Conservation (phyloP, 1,140 invertebrate genomes). For the Popillia japonica region DNA sequence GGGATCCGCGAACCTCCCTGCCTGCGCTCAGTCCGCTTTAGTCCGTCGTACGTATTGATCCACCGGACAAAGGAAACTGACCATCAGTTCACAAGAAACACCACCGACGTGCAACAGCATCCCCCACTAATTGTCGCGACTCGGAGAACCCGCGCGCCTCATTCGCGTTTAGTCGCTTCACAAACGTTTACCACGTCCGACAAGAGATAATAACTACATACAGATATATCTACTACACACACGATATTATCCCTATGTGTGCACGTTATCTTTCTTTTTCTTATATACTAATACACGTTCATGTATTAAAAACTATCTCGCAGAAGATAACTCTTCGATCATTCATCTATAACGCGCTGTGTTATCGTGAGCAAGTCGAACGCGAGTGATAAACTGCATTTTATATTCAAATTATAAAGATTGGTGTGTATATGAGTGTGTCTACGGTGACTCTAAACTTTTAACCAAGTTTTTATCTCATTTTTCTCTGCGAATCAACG, state of each 20-base stretch:
- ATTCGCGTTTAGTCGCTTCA: constrained; percentile 30
- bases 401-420: constrained; percentile 46
- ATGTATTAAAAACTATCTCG: constrained; percentile 36
- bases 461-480: constrained; percentile 46
- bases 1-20: constrained; percentile 55
- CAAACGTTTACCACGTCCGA: constrained; percentile 28
- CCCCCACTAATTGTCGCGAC: constrained; percentile 36
- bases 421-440: constrained; percentile 45
- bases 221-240: neutral
- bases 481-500: constrained; percentile 38
- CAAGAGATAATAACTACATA: constrained; percentile 26
- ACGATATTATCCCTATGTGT: constrained; percentile 21
- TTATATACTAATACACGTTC: neutral
- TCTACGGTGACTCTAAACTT: constrained; percentile 18
- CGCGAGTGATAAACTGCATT: constrained; percentile 34
- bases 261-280: constrained; percentile 19
- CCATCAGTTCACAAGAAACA: constrained; percentile 58
- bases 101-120: constrained; percentile 42
- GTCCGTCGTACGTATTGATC: constrained; percentile 59
- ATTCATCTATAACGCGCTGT: constrained; percentile 14
- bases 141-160: constrained; percentile 29
- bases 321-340: constrained; percentile 39
- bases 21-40: constrained; percentile 54
- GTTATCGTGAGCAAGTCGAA: neutral
- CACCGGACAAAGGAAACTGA: constrained; percentile 61